These are phyloP conservation scores for Paracentrotus lividus DNA, from an alignment of 53 echinoderm and acorn worm species.

Conservation along the genomic window DNA sequence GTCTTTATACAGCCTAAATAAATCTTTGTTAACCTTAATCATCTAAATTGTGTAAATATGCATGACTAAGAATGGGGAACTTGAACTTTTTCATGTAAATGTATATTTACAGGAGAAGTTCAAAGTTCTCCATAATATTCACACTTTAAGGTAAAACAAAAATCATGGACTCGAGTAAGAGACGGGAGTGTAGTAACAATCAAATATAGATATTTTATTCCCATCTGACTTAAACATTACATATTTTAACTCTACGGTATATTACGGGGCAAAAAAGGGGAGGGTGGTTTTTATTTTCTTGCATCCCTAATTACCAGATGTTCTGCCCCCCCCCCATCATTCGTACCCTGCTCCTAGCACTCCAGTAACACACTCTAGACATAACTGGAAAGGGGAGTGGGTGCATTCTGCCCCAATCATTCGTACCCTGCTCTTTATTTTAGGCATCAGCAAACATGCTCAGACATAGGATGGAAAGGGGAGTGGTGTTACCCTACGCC, in stretches of 20 bases:
- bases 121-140: not conserved
- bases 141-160: not conserved
- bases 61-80: not conserved
- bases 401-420: not conserved
- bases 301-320: too few species aligned
- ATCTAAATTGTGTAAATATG: not conserved
- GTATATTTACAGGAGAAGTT: too few species aligned
- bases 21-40: not conserved
- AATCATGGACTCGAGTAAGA: not conserved
- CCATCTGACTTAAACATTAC: not conserved
- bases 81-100: not conserved
- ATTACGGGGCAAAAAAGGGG: too few species aligned
- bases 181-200: not conserved
- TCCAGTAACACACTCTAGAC: not conserved
- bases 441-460: conserved; percentile 38
- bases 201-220: not conserved
- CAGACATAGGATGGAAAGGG: conserved; percentile 32
- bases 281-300: too few species aligned
- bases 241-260: not conserved
- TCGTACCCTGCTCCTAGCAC: not conserved
- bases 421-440: conserved; percentile 58
- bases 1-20: not conserved
- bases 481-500: not conserved
- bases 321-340: too few species aligned
- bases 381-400: not conserved